phyloP scores from a whole-genome alignment of 2,888 invertebrate genomes.

The Polylopha cassiicola region DNA sequence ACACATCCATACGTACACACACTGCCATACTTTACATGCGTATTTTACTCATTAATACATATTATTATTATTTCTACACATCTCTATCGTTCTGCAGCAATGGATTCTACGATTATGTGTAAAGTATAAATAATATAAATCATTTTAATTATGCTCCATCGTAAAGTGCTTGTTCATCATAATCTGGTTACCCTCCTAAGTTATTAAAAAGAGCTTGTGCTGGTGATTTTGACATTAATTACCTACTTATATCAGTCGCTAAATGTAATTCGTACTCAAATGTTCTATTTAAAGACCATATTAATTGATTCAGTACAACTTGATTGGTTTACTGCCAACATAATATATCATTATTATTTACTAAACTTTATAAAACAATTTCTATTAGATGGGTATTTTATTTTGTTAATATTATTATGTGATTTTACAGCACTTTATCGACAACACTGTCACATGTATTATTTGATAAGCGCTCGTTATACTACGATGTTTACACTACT shows the following conservation, averaged over 20 bases:
- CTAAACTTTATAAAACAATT: no score
- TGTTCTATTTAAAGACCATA: no score
- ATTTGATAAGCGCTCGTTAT: conserved; percentile 5
- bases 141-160: conserved; percentile 2
- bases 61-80: conserved; percentile 13
- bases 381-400: no score
- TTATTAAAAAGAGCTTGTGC: no score
- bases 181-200: not conserved
- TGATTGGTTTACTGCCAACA: no score
- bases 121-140: conserved; percentile 52
- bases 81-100: conserved; percentile 30
- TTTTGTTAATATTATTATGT: conserved; percentile 3
- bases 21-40: conserved; percentile 31
- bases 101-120: conserved; percentile 60
- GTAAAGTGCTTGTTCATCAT: not conserved
- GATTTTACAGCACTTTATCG: conserved; percentile 10
- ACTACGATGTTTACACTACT: not conserved
- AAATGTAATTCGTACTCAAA: no score
- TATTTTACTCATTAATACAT: conserved; percentile 21
- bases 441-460: not conserved
- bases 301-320: no score
- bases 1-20: conserved; percentile 31
- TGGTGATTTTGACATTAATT: no score
- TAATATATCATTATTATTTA: no score
- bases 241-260: no score